Evolutionary conservation across 2,113 vertebrate genomes (phyloP), one percentile per base, ranked within the genome.

Genomic region (Pangasianodon gigas): DNA sequence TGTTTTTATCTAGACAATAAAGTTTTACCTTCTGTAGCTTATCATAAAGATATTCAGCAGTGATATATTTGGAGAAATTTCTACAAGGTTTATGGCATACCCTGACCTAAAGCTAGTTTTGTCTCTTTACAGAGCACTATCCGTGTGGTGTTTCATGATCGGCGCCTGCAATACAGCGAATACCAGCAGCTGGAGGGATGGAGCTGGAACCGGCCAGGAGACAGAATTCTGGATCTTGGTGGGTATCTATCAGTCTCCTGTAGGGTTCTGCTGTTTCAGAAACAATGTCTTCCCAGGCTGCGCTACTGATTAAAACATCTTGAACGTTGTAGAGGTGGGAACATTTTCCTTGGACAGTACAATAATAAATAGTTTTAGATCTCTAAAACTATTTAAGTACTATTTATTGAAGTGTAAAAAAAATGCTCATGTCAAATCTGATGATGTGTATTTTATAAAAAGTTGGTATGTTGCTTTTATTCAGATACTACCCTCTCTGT

Each of bases 181-280:
- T 97, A 98, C 91, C 97, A 98, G 92, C 98, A 99, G 95, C 95
- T 99, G 6, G 98, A 99, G 92, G 97, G 98, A 81, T 99, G 98
- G 98, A 96, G 96, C 88, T 99, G 98, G 98, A 99, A 96, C 93
- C 93, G 98, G n/a, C 98, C 98, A 0, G 98, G 98, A 77, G 98
- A 99, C 91, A 95, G 98, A 7, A 98, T 99, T 92, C 95, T 99
- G 65, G 98, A 99, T 88, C 95, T 99, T 60, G 98, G 98, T 98
- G 95, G 96, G 97, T 32, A 9, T 79, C 21, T 19, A 7, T 54
- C n/a, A 54, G 65, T 37, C 29, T 54, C 7, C 5, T 29, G 7
- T 41, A 41, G 85, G 0, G 29, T 37, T 51, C 65, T 67, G 26
- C 14, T 65, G 21, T 1, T 52, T 71, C 2, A 67, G 58, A 80